These are phyloP conservation scores for Pseudoatta argentina DNA, from an alignment of 1,140 invertebrate genomes.

Conservation along the genomic window DNA sequence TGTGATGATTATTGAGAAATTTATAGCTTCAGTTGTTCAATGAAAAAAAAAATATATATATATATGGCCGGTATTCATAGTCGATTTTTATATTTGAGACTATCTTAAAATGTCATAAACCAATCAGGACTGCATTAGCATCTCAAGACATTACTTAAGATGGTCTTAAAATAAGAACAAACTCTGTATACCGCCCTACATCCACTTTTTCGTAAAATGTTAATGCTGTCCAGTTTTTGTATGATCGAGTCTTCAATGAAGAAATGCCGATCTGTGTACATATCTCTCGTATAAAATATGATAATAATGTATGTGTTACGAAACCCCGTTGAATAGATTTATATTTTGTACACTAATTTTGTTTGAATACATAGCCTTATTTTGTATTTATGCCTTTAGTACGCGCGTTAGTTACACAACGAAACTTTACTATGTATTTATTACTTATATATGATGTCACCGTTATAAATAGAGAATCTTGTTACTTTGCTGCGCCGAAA, in stretches of 20 bases:
- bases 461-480: constrained; percentile 64
- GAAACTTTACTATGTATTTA: constrained; percentile 74
- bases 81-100: too few species aligned
- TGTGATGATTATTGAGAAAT: constrained; percentile 65
- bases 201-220: constrained; percentile 63
- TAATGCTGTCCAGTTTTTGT: constrained; percentile 68
- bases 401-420: constrained; percentile 68
- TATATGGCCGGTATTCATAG: too few species aligned
- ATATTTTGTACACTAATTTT: constrained; percentile 76
- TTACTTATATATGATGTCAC: constrained; percentile 64
- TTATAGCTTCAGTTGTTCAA: constrained; percentile 71
- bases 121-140: too few species aligned
- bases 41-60: constrained; percentile 43
- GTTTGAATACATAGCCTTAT: constrained; percentile 70
- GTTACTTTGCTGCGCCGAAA: constrained; percentile 62
- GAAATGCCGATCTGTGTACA: constrained; percentile 45
- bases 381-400: constrained; percentile 74
- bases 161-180: too few species aligned
- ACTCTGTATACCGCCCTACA: neutral
- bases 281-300: constrained; percentile 68
- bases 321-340: constrained; percentile 69
- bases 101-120: too few species aligned
- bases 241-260: constrained; percentile 39
- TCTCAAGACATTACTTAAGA: too few species aligned
- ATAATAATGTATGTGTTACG: constrained; percentile 64